These are phyloP conservation scores for Rhinolophus sinicus DNA, from an alignment of 2,113 vertebrate genomes.

Conservation along the genomic window DNA sequence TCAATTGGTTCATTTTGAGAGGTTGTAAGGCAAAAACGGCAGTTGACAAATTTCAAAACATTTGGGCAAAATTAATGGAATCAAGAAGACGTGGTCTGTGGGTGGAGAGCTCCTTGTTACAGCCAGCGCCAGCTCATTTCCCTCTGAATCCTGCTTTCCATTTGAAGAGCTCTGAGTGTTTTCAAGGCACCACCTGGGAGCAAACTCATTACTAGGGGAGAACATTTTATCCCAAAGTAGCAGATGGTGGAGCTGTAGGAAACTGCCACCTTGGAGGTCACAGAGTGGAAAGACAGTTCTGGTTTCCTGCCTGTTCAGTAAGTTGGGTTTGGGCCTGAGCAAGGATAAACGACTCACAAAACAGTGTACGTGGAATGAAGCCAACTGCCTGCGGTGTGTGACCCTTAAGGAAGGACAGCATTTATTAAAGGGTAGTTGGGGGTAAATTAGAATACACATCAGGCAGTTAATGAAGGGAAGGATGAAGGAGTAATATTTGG, in stretches of 20 bases:
- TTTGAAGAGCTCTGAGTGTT: not conserved
- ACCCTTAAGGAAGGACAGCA: conserved; percentile 22
- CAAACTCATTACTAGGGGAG: conserved; percentile 34
- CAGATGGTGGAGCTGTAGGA: conserved; percentile 61
- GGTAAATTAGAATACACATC: conserved; percentile 36
- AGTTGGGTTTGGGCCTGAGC: conserved; percentile 23
- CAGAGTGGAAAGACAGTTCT: conserved; percentile 25
- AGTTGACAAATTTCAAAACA: not conserved
- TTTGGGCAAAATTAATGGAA: conserved; percentile 1
- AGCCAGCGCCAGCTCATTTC: not conserved
- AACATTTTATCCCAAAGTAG: not conserved
- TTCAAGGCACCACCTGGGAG: conserved; percentile 25
- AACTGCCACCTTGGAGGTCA: conserved; percentile 15
- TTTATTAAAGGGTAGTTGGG: conserved; percentile 61
- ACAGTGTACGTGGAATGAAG: not conserved
- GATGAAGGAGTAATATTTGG: not conserved
- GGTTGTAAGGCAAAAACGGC: not conserved
- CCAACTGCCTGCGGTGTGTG: not conserved
- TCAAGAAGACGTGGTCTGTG: not conserved
- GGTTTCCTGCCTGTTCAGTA: conserved; percentile 58
- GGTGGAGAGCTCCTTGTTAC: not conserved
- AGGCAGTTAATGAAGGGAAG: conserved; percentile 41
- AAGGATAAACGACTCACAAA: not conserved
- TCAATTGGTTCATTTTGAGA: not conserved
- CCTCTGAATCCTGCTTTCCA: not conserved